These are phyloP conservation scores for Mastomys natalensis DNA, from an alignment of 2,113 vertebrate genomes.

Conservation along the genomic window DNA sequence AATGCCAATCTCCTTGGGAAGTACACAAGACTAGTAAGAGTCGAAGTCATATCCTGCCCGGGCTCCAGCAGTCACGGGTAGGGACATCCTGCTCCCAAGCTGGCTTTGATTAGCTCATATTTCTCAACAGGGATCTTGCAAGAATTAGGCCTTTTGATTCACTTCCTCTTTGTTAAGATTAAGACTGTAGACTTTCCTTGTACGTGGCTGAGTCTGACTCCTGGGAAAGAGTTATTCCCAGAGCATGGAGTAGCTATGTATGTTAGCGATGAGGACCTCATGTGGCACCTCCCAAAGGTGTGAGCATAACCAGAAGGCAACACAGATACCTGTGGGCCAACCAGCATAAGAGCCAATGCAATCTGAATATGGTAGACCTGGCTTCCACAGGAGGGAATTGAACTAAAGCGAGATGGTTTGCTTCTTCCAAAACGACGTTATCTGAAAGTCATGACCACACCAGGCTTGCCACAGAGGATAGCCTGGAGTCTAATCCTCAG, in stretches of 20 bases:
- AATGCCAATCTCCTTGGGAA: conserved; percentile 57
- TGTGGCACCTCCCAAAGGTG: neutral
- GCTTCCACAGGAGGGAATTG: neutral
- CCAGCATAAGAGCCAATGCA: neutral
- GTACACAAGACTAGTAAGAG: neutral
- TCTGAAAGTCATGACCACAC: neutral
- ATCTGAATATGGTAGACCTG: neutral
- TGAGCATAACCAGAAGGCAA: neutral
- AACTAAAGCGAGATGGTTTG: neutral
- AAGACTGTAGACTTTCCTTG: neutral
- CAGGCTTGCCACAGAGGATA: neutral
- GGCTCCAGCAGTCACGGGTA: neutral
- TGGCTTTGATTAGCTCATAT: conserved; percentile 49
- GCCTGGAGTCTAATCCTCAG: neutral
- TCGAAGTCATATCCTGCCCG: conserved; percentile 57
- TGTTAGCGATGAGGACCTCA: neutral
- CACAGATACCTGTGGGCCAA: neutral
- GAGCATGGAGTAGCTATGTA: neutral
- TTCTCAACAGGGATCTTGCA: conserved; percentile 48
- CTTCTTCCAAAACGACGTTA: neutral
- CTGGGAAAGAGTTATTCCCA: neutral
- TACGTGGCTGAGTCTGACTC: neutral
- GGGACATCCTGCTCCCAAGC: conserved; percentile 65
- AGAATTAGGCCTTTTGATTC: conserved; percentile 40
- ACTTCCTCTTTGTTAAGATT: conserved; percentile 29